Evolutionary conservation across 2,113 vertebrate species (phyloP).

Genomic region (Sceloporus undulatus): DNA sequence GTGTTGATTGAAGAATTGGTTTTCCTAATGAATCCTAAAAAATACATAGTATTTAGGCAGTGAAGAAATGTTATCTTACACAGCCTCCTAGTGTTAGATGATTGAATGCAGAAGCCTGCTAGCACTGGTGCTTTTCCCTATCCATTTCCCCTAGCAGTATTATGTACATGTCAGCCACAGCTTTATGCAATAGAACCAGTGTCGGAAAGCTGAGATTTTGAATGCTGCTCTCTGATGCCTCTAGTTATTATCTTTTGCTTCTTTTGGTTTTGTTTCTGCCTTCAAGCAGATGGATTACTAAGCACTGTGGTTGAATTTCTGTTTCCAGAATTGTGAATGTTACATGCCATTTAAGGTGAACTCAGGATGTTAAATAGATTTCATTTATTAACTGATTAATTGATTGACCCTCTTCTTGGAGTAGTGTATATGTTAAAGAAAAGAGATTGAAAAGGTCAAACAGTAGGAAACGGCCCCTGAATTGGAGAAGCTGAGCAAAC

Average conservation of each 20-base stretch:
- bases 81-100: neutral
- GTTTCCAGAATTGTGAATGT: slow-evolving; percentile 5
- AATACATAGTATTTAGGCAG: neutral
- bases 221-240: neutral
- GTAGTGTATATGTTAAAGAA: neutral
- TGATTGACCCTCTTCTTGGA: neutral
- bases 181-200: slow-evolving; percentile 39
- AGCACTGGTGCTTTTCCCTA: slow-evolving; percentile 16
- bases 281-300: slow-evolving; percentile 27
- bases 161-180: slow-evolving; percentile 38
- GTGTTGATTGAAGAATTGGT: neutral
- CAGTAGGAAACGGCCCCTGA: neutral
- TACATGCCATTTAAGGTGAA: neutral
- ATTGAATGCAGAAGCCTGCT: neutral
- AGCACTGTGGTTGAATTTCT: slow-evolving; percentile 25
- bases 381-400: neutral
- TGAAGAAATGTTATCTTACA: no score
- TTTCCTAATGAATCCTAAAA: neutral
- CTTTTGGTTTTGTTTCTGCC: slow-evolving; percentile 23
- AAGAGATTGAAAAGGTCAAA: neutral
- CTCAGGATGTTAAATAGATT: neutral
- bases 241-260: slow-evolving; percentile 11
- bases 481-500: neutral
- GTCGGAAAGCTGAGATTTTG: neutral
- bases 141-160: slow-evolving; percentile 44